A percentile compares a stretch with the other conserved stretches of the same genome.
Conservation (phyloP, 2,888 invertebrate genomes). For the Sphaerophoria taeniata region DNA sequence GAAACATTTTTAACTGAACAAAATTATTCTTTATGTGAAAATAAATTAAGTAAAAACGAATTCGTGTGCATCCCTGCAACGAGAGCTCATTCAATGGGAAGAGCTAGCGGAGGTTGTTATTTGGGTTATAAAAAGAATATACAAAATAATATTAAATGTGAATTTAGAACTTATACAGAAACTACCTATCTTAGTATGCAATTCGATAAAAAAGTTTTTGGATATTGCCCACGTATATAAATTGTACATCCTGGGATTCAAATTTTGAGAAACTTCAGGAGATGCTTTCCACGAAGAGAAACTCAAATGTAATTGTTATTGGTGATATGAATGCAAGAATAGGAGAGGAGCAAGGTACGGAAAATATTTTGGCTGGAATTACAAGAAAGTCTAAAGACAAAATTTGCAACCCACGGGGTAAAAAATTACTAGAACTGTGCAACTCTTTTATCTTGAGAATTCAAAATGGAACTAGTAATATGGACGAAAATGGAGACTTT, state of each 20-base stretch:
- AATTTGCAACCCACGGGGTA: constrained; percentile 9
- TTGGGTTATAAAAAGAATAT: constrained; percentile 7
- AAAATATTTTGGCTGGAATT: neutral
- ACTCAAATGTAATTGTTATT: neutral
- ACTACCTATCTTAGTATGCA: neutral
- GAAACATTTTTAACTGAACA: constrained; percentile 13
- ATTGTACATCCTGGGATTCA: neutral
- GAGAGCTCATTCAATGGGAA: constrained; percentile 5
- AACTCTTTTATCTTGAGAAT: neutral
- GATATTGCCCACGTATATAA: neutral
- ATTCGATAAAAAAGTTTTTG: neutral
- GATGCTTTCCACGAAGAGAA: neutral
- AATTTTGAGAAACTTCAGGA: neutral
- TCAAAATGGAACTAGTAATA: constrained; percentile 8
- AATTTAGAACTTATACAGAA: neutral
- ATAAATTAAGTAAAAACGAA: constrained; percentile 7
- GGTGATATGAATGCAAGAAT: constrained; percentile 4
- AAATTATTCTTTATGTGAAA: constrained; percentile 8
- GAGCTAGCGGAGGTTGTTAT: constrained; percentile 18
- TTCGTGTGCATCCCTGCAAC: constrained; percentile 21
- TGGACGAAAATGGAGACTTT: constrained; percentile 6
- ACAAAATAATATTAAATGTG: neutral
- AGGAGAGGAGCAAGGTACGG: neutral
- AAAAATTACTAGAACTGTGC: constrained; percentile 19
- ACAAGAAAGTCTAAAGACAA: constrained; percentile 3